These are phyloP conservation scores for Tragopan temminckii DNA, from an alignment of 2,797 vertebrate genomes.

Conservation along the genomic window DNA sequence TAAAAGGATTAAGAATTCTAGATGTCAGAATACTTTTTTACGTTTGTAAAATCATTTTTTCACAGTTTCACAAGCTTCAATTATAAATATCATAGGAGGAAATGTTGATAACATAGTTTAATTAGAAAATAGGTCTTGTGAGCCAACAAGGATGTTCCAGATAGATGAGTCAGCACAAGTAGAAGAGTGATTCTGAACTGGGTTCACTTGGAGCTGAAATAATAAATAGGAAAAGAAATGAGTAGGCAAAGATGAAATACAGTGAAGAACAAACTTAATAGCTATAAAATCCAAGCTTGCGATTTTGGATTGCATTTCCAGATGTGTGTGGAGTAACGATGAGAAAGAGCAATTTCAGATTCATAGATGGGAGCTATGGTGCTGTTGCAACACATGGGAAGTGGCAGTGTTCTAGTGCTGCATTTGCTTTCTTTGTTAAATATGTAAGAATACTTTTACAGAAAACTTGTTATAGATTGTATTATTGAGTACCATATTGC, in stretches of 20 bases:
- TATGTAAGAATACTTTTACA: neutral
- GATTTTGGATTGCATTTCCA: slow-evolving; percentile 21
- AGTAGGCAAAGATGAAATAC: neutral
- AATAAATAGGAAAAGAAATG: neutral
- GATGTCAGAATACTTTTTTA: neutral
- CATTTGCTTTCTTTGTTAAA: neutral
- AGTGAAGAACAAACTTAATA: neutral
- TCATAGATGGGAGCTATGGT: neutral
- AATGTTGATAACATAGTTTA: neutral
- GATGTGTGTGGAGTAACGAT: neutral
- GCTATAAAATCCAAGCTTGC: neutral
- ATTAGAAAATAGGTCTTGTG: neutral
- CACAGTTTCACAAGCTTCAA: neutral
- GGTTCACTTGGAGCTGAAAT: neutral
- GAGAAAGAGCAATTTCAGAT: neutral
- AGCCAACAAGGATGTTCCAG: neutral
- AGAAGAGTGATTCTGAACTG: neutral
- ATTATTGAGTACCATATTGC: neutral
- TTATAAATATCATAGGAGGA: neutral
- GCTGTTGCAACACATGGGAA: neutral
- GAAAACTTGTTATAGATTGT: neutral
- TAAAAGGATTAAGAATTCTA: neutral
- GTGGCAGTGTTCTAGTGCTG: neutral
- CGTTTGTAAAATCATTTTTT: neutral
- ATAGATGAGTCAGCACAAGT: neutral